Evolutionary conservation across 2,113 vertebrate species (phyloP), one percentile per base, ranked within the genome.

Genomic region (Abramis brama): DNA sequence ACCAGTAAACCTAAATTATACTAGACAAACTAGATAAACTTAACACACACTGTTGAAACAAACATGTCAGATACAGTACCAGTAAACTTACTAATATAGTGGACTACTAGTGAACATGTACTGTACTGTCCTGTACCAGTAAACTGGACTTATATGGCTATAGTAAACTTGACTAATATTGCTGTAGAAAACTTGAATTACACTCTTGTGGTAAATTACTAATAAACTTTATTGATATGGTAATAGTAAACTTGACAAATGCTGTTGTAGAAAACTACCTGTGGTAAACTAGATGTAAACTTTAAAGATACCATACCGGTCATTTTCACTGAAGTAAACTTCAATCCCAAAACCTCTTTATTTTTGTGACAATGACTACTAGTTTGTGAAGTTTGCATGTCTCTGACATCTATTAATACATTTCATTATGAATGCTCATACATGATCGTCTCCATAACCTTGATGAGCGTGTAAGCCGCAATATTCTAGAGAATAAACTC

Each of bases 381-480:
- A 23, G 23, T 59, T 59, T 79, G 21, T 15, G 21, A 79, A 23
- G 30, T 36, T 12, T 39, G 33, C 79, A 64, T 27, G 39, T 81
- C n/a, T 66, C 17, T 66, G 79, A 23, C 50, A 27, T 57, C 33
- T 73, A 25, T 59, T 83, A 73, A 71, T 19, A 33, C 59, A 73
- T 33, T 33, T 57, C 45, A 83, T 73, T 59, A 73, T 73, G 30
- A 55, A 79, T 86, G 45, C 13, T 71, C 50, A 71, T 57, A 30
- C 8, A 59, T n/a, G 45, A 81, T 23, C 17, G 9, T 52, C 59
- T 62, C 27, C 47, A 77, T 86, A 57, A 66, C 45, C 25, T 43
- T 36, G 70, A 82, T 36, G 86, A 50, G 43, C 5, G 45, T 8
- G 43, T 71, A 36, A 83, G 21, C 68, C 19, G 8, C 74, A 47